Conservation (phyloP, 2,113 vertebrate species). For the Noturus placidus region DNA sequence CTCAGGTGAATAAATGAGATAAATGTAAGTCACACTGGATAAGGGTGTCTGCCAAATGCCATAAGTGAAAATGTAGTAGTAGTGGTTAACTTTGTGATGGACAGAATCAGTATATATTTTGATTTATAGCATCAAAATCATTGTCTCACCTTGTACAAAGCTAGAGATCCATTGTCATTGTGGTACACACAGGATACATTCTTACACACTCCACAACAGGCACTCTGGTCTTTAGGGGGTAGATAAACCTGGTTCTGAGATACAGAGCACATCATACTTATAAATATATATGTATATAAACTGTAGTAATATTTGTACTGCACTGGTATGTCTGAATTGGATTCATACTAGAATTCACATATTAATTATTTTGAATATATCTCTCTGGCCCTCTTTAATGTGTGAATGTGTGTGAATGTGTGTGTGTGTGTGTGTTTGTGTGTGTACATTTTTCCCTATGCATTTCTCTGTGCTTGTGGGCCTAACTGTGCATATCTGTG, state of each 20-base stretch:
- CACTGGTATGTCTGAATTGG: background rate
- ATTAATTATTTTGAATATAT: background rate
- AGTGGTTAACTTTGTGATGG: background rate
- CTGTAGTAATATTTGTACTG: background rate
- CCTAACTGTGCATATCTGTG: background rate
- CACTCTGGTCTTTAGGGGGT: conserved; percentile 81
- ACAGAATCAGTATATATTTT: background rate
- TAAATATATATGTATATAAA: background rate
- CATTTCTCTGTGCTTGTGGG: background rate
- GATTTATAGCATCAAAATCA: background rate
- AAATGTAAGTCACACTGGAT: too few species aligned
- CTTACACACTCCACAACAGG: conserved; percentile 89
- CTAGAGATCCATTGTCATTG: conserved; percentile 82
- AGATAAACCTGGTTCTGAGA: conserved; percentile 90
- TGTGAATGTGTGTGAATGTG: background rate
- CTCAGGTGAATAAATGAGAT: too few species aligned
- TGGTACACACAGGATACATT: conserved; percentile 87
- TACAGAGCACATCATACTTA: conserved; percentile 47
- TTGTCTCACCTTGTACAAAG: conserved; percentile 78
- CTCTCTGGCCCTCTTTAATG: background rate
- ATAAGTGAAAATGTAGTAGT: too few species aligned
- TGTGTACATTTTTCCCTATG: background rate
- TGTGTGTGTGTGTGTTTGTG: too few species aligned
- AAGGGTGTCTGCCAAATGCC: too few species aligned
- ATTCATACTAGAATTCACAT: background rate